These are phyloP conservation scores for Beris morrisii DNA, from an alignment of 2,888 invertebrate genomes.

Conservation along the genomic window DNA sequence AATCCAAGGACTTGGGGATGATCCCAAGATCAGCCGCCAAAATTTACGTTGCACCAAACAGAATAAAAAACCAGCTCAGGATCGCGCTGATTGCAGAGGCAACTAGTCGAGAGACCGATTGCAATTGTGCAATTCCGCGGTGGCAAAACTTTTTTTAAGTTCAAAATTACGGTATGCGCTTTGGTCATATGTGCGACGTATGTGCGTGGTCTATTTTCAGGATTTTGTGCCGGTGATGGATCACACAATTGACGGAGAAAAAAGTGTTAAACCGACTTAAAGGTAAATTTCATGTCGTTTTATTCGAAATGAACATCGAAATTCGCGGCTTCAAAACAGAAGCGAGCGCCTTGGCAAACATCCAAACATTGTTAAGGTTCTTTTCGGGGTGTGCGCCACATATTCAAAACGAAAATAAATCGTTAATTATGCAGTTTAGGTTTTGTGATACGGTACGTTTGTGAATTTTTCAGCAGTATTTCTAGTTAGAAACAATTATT, in stretches of 20 bases:
- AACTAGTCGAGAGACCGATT: constrained; percentile 10
- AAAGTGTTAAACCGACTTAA: constrained; percentile 24
- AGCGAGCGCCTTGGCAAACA: constrained; percentile 3
- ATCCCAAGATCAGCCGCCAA: constrained; percentile 27
- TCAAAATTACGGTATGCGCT: background rate
- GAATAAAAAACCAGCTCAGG: constrained; percentile 6
- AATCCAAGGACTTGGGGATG: constrained; percentile 25
- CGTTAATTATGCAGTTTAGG: constrained; percentile 24
- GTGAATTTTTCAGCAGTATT: background rate
- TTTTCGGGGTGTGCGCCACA: constrained; percentile 26
- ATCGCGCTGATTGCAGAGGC: background rate
- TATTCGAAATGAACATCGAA: constrained; percentile 14
- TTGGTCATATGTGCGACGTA: background rate
- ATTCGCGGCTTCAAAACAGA: constrained; percentile 15
- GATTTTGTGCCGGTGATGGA: constrained; percentile 21
- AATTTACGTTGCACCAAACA: constrained; percentile 2
- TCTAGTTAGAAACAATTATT: background rate
- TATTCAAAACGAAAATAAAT: constrained; percentile 27
- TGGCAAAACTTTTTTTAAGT: background rate
- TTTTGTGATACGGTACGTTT: constrained; percentile 19
- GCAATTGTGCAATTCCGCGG: constrained; percentile 1
- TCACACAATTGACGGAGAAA: constrained; percentile 22
- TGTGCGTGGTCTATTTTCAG: constrained; percentile 17
- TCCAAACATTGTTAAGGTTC: constrained; percentile 22
- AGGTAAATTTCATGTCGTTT: constrained; percentile 21